Evolutionary conservation across 2,113 vertebrate genomes (phyloP).

Genomic region (Bubo scandiacus): DNA sequence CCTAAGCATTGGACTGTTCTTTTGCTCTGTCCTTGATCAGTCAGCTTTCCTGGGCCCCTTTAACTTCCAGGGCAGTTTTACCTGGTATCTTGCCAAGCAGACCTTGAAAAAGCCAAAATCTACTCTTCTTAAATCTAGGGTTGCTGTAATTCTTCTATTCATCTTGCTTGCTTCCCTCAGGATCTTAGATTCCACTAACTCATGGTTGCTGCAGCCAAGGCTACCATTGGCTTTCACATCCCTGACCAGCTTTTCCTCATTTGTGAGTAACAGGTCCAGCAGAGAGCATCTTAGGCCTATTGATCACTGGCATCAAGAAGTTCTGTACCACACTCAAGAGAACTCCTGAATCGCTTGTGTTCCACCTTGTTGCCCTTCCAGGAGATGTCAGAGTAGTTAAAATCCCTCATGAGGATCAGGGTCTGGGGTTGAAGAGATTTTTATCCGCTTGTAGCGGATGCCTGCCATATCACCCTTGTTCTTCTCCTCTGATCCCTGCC

Average conservation of each 20-base stretch:
- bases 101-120: neutral
- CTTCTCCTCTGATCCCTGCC: neutral
- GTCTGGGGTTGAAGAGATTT: neutral
- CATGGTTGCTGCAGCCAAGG: neutral
- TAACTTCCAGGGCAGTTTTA: neutral
- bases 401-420: neutral
- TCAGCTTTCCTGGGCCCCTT: neutral
- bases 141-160: neutral
- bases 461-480: neutral
- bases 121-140: neutral
- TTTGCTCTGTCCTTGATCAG: neutral
- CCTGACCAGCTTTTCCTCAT: neutral
- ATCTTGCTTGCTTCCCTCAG: neutral
- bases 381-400: neutral
- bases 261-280: neutral
- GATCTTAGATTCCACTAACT: neutral
- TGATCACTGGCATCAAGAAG: neutral
- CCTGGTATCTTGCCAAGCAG: neutral
- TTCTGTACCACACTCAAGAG: neutral
- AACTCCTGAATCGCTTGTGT: neutral
- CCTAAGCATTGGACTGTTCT: neutral
- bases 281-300: neutral
- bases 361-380: neutral
- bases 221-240: neutral
- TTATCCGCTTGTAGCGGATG: neutral